These are phyloP conservation scores for Gadopsis bispinosus DNA, from an alignment of 2,797 vertebrate species.

Conservation along the genomic window DNA sequence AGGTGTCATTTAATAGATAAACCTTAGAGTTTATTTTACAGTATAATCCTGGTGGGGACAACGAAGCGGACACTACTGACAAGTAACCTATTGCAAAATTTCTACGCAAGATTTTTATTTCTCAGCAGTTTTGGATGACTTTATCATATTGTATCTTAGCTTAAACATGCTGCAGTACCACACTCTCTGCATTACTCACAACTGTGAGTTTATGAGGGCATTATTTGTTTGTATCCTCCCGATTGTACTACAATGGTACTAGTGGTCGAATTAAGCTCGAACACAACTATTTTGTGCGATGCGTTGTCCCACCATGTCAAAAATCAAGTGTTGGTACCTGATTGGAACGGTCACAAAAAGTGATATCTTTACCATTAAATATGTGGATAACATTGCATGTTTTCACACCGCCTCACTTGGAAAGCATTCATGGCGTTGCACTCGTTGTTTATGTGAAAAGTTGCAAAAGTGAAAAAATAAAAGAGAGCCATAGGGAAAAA, in stretches of 20 bases:
- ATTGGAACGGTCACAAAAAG: neutral
- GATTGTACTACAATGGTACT: neutral
- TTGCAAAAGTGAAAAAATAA: neutral
- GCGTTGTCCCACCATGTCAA: neutral
- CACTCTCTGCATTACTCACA: neutral
- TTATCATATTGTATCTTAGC: neutral
- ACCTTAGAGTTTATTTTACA: conserved; percentile 7
- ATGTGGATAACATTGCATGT: neutral
- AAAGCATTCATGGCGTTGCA: neutral
- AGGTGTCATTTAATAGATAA: neutral
- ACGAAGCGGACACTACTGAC: neutral
- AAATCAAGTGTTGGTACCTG: neutral
- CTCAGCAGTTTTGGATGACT: neutral
- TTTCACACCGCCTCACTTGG: neutral
- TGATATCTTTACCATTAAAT: neutral
- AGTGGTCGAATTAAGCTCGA: neutral
- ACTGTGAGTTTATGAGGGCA: neutral
- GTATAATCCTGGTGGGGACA: neutral
- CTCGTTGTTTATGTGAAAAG: too few relatives aligned
- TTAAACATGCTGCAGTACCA: neutral
- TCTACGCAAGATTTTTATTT: neutral
- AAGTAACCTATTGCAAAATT: neutral
- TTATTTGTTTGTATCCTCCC: neutral
- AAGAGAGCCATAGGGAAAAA: neutral
- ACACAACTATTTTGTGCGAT: neutral